These are phyloP conservation scores for Nothoprocta pentlandii DNA, from an alignment of 2,113 vertebrate species.

Conservation along the genomic window DNA sequence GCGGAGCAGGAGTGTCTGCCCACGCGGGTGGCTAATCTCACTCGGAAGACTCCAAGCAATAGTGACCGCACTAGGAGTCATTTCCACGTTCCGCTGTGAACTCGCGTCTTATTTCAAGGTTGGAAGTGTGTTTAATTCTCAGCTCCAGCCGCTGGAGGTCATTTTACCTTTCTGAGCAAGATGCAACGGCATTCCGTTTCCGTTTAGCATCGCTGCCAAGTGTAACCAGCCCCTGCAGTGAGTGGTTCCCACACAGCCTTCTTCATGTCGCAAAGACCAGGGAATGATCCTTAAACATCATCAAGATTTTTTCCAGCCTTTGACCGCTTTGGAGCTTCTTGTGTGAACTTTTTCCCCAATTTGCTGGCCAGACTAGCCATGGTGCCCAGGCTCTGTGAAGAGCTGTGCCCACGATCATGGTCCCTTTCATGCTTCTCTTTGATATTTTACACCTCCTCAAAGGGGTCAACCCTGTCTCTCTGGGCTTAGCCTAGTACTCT, in stretches of 20 bases:
- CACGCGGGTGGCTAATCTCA: neutral
- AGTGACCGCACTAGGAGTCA: neutral
- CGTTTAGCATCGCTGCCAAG: neutral
- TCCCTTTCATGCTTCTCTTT: rapidly evolving
- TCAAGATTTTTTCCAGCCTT: neutral
- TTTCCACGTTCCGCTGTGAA: neutral
- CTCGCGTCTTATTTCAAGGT: neutral
- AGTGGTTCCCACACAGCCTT: neutral
- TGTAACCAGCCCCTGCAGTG: neutral
- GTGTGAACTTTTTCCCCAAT: neutral
- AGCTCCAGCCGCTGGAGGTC: neutral
- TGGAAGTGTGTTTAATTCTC: constrained; percentile 16
- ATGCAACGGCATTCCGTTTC: neutral
- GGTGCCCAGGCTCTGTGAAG: neutral
- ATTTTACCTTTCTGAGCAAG: constrained; percentile 2
- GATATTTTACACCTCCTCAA: neutral
- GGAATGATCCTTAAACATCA: neutral
- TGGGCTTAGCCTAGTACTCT: neutral
- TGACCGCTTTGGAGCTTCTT: neutral
- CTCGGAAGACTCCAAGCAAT: neutral
- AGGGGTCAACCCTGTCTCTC: neutral
- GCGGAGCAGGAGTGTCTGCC: neutral
- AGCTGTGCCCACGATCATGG: neutral
- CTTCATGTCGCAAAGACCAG: rapidly evolving
- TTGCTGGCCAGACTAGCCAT: neutral